Percentiles rank a stretch among this genome's conserved stretches.
phyloP scores from a whole-genome alignment of 2,797 vertebrate species.

The Morelia viridis region DNA sequence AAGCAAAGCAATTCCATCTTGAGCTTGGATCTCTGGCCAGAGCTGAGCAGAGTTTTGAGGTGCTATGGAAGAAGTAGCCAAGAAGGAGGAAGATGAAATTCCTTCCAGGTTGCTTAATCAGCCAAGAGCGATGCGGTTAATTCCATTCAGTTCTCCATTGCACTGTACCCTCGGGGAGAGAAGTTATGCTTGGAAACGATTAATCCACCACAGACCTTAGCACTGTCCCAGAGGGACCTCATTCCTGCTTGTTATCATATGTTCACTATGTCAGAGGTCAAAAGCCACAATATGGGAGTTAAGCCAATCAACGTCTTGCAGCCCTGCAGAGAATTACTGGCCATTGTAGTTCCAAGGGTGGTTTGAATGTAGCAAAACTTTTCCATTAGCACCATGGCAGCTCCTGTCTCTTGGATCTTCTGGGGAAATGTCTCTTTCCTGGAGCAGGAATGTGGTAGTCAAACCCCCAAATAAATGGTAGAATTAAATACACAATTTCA shows the following conservation, averaged over 20 bases:
- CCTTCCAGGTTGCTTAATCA: conserved; percentile 46
- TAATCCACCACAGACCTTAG: conserved; percentile 66
- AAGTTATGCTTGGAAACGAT: conserved; percentile 56
- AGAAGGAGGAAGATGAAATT: conserved; percentile 35
- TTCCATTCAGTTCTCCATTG: conserved; percentile 17
- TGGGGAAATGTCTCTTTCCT: conserved; percentile 52
- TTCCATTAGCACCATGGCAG: conserved; percentile 7
- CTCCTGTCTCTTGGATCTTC: background rate
- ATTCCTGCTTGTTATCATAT: conserved; percentile 60
- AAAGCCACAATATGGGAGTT: conserved; percentile 61
- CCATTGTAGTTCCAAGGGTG: conserved; percentile 33
- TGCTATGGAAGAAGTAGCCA: conserved; percentile 30
- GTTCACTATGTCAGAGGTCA: conserved; percentile 68
- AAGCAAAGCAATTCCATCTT: background rate
- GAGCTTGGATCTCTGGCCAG: conserved; percentile 39
- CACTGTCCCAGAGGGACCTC: conserved; percentile 62
- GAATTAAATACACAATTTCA: conserved; percentile 57
- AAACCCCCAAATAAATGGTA: conserved; percentile 44
- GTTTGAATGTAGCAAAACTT: conserved; percentile 26
- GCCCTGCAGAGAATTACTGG: conserved; percentile 49
- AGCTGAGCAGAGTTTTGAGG: conserved; percentile 16
- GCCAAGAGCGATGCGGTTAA: conserved; percentile 5
- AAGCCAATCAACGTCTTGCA: conserved; percentile 57
- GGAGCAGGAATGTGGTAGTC: conserved; percentile 36
- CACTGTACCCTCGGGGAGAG: conserved; percentile 36